Conservation (phyloP, 2,797 vertebrate species). For the Neosilurus mollespiculum region DNA sequence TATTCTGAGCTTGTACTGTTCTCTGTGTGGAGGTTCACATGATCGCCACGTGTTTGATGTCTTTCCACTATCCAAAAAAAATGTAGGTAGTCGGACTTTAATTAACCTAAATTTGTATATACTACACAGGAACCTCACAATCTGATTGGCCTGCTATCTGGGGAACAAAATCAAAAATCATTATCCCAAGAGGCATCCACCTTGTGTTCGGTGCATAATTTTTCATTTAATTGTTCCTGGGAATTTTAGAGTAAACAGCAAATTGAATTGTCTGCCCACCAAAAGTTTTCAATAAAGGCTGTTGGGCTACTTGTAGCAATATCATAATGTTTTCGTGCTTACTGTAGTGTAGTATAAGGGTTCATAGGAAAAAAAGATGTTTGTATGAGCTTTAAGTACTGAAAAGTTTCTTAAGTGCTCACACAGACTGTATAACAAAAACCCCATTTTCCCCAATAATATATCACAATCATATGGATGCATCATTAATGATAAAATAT, state of each 20-base stretch:
- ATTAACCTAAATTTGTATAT: neutral
- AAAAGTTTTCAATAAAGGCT: neutral
- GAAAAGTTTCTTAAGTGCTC: neutral
- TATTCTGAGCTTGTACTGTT: neutral
- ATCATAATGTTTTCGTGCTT: neutral
- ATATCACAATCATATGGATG: neutral
- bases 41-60: neutral
- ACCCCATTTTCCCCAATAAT: neutral
- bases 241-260: neutral
- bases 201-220: too few relatives aligned
- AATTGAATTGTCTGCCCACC: neutral
- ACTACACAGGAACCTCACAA: too few relatives aligned
- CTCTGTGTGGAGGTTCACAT: neutral
- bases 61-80: neutral
- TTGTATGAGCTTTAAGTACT: neutral
- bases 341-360: neutral
- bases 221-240: too few relatives aligned
- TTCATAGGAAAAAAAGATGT: neutral
- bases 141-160: too few relatives aligned
- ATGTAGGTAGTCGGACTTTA: neutral
- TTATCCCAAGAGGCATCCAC: too few relatives aligned
- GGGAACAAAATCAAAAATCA: too few relatives aligned
- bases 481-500: neutral
- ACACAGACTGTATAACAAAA: neutral
- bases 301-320: neutral